A percentile compares a stretch with the other conserved stretches of the same genome.
Evolutionary conservation across 2,113 vertebrate genomes (phyloP).

Genomic region (Cyprinodon brontotheroides): DNA sequence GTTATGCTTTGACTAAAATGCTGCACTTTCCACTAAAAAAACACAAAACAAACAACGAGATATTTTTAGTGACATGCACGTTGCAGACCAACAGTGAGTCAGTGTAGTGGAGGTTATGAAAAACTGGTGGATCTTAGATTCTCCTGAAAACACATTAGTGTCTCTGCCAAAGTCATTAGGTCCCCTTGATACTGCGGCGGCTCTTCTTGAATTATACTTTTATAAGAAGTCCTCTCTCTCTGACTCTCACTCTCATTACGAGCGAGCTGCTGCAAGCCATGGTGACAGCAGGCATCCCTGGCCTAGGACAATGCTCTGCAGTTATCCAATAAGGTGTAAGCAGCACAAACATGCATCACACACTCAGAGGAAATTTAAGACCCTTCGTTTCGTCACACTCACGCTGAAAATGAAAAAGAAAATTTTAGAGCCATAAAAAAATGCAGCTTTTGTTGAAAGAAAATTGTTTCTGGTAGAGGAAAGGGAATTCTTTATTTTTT

Average conservation of each 20-base stretch:
- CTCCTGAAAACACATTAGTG: too few species aligned
- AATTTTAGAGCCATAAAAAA: background rate
- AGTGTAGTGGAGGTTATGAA: background rate
- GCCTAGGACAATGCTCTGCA: slow-evolving; percentile 30
- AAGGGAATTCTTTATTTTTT: background rate
- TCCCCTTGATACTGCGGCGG: slow-evolving; percentile 42
- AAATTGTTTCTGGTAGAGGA: background rate
- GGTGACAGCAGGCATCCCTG: slow-evolving; percentile 61
- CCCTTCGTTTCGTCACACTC: too few species aligned
- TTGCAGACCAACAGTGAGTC: too few species aligned
- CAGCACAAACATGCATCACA: slow-evolving; percentile 23
- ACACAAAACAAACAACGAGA: background rate
- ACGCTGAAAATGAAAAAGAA: too few species aligned
- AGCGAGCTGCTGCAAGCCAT: slow-evolving; percentile 66
- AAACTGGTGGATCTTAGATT: slow-evolving; percentile 2
- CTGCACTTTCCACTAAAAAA: background rate
- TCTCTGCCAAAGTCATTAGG: slow-evolving; percentile 28
- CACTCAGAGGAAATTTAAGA: slow-evolving; percentile 5
- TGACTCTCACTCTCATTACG: slow-evolving; percentile 35
- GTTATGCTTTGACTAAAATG: background rate
- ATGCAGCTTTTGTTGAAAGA: background rate
- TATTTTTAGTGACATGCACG: background rate
- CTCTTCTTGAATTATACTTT: slow-evolving; percentile 54
- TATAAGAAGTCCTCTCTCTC: slow-evolving; percentile 38
- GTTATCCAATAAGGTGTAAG: slow-evolving; percentile 47